These are phyloP conservation scores for Pangasius larnaudii DNA, from an alignment of 2,797 vertebrate genomes.

Conservation along the genomic window DNA sequence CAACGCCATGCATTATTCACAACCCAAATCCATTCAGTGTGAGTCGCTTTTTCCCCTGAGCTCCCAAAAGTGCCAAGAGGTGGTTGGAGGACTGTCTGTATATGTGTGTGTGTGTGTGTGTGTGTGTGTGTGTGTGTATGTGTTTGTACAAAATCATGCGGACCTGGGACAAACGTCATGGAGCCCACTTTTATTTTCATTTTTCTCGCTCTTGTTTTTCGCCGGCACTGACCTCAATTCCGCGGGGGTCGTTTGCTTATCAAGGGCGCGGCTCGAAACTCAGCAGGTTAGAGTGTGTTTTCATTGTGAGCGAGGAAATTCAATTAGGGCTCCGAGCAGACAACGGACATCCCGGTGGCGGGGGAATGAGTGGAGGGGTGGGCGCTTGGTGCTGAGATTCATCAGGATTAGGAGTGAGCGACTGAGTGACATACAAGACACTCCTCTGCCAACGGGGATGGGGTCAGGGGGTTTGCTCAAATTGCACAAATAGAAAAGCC, in stretches of 20 bases:
- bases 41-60: neutral
- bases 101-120: neutral
- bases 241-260: conserved; percentile 88
- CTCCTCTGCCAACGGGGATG: conserved; percentile 63
- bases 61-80: neutral
- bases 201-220: conserved; percentile 80
- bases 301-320: conserved; percentile 87
- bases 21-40: conserved; percentile 11
- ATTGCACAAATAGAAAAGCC: neutral
- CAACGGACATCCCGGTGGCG: conserved; percentile 50
- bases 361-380: neutral
- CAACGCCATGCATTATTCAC: conserved; percentile 23
- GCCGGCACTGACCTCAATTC: conserved; percentile 88
- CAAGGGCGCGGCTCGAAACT: conserved; percentile 82
- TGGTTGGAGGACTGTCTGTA: neutral
- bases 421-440: conserved; percentile 46
- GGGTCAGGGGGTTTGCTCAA: neutral
- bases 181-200: conserved; percentile 73
- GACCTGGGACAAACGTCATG: neutral
- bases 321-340: conserved; percentile 77
- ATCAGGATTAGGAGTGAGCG: conserved; percentile 75
- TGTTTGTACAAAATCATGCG: neutral
- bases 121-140: neutral
- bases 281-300: conserved; percentile 75
- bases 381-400: conserved; percentile 66